Conservation (phyloP, 2,888 invertebrate genomes). For the Pecten maximus region DNA sequence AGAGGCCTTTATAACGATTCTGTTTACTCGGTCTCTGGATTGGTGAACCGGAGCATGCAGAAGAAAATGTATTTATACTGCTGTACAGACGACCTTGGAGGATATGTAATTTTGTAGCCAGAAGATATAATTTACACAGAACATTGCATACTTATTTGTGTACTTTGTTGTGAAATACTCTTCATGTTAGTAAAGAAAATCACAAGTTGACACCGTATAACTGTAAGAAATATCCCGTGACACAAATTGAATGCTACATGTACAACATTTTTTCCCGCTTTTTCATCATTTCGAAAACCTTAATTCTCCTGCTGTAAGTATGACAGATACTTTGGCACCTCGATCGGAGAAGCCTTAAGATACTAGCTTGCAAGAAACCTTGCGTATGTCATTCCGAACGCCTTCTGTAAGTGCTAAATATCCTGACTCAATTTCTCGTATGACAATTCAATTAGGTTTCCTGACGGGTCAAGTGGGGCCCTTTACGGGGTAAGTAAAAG, state of each 20-base stretch:
- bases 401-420: slow-evolving; percentile 24
- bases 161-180: too few species aligned
- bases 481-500: not conserved
- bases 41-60: too few species aligned
- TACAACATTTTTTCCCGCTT: not conserved
- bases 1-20: too few species aligned
- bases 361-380: not conserved
- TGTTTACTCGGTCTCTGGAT: too few species aligned
- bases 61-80: too few species aligned
- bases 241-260: not conserved
- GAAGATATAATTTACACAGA: too few species aligned
- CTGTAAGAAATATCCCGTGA: not conserved
- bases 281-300: slow-evolving; percentile 5
- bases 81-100: too few species aligned
- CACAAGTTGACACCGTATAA: not conserved
- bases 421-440: slow-evolving; percentile 2
- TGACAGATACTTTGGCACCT: slow-evolving; percentile 17
- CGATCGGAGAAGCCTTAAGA: not conserved
- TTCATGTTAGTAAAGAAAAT: too few species aligned
- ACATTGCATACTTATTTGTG: too few species aligned
- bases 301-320: not conserved
- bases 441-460: slow-evolving; percentile 27
- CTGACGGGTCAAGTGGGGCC: slow-evolving; percentile 9
- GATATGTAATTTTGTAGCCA: too few species aligned
- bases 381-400: slow-evolving; percentile 6